A percentile compares a stretch with the other conserved stretches of the same genome.
Evolutionary conservation across 2,888 invertebrate species (phyloP).

Genomic region (Scaptomyza reducta): DNA sequence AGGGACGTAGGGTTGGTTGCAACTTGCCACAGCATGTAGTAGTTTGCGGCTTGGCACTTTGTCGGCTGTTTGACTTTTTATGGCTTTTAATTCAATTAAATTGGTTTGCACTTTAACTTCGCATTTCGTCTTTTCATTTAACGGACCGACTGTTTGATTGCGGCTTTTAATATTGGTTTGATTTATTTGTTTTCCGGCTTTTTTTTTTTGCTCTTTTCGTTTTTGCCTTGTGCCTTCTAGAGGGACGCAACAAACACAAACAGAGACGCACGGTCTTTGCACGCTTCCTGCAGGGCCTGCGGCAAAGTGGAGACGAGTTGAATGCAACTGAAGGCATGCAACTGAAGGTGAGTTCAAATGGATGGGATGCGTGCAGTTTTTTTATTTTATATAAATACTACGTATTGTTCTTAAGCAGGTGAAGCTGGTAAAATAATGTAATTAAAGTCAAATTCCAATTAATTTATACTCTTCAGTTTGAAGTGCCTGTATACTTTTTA

Average conservation of each 20-base stretch:
- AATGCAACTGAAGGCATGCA: constrained; percentile 84
- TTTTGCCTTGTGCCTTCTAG: constrained; percentile 46
- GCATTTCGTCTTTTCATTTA: constrained; percentile 27
- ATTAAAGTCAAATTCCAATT: not conserved
- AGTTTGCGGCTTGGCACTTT: constrained; percentile 54
- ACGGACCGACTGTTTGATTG: constrained; percentile 51
- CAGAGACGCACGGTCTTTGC: constrained; percentile 84
- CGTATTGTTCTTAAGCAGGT: not conserved
- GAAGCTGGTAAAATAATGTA: not conserved
- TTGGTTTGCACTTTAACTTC: constrained; percentile 50
- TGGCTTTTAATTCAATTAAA: constrained; percentile 78
- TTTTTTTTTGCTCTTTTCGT: no score
- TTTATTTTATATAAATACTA: not conserved
- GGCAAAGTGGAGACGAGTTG: constrained; percentile 83
- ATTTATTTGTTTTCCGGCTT: constrained; percentile 19
- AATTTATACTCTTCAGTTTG: not conserved
- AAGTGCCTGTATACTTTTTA: no score
- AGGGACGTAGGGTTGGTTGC: constrained; percentile 41
- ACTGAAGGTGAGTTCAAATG: constrained; percentile 81
- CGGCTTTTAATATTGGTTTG: constrained; percentile 60
- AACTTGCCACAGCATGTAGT: constrained; percentile 10
- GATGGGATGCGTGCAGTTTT: not conserved
- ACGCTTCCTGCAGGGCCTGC: constrained; percentile 83
- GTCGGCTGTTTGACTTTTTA: constrained; percentile 74
- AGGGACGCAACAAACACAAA: constrained; percentile 84